Base-by-base conservation (phyloP, 2,888 invertebrate genomes). In the Drosophila subquinaria region DNA sequence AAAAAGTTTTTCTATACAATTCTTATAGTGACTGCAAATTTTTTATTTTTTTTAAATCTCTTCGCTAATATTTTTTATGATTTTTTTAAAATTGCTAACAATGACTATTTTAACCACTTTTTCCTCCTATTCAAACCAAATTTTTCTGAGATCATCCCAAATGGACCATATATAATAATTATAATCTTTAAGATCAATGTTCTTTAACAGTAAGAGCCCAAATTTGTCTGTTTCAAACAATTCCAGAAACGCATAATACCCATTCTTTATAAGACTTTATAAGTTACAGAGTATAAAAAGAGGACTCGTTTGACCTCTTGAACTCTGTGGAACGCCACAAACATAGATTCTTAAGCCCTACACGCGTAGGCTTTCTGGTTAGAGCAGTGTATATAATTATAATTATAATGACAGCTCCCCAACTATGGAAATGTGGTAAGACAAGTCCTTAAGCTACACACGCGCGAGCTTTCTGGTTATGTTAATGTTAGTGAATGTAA, bases 301-400 rank as follows among this genome's bases (percentile, higher is more conserved):
- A n/a, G 6, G 23, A 13, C 45, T 45, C 8, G 8, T 45, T 45
- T 45, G 45, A 45, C 45, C 45, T 13, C 23, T 45, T 45, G 45
- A 45, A 45, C 45, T 13, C 23, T 45, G 45, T 13, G 13, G 0
- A 23, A 8, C 6, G 45, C 23, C 23, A 3, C 20, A 43, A 4
- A 6, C 11, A 5, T 3, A 45, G 45, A 23, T 13, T 6, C 45
- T 13, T 6, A 8, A 15, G n/a, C 13, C 36, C 13, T 36, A 36
- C 13, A n/a, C 36, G 13, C 11, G 10, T 4, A 2, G 5, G 11
- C n/a, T 45, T 8, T 45, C 13, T 23, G 35, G 13, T 1, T 20
- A 10, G 4, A 1, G 1, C 5, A 42, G 13, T 13, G 1, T 20
- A 17, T 4, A 4, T 38, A 51, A 35, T 42, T 57, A n/a, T 50